Base-by-base conservation (phyloP, 2,888 invertebrate species). In the Eristalis tenax region DNA sequence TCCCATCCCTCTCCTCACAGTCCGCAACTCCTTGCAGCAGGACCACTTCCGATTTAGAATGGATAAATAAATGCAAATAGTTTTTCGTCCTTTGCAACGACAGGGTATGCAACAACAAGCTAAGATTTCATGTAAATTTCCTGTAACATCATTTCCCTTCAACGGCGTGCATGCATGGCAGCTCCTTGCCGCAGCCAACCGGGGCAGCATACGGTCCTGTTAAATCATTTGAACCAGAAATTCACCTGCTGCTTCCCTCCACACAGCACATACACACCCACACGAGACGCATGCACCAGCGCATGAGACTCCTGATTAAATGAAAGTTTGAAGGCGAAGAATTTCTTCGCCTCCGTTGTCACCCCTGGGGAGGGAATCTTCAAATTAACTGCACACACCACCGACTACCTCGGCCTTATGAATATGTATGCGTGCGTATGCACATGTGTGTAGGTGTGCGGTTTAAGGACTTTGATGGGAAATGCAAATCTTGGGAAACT, bases 401-500 rank as follows among this genome's bases (percentile, higher is more conserved):
- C n/a, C 59, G 13, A 43, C 70, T 63, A 77, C 35, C 57, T 73
- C 50, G 75, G 18, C 23, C 63, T 69, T 71, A 81, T 80, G 68
- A 73, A 85, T 81, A 81, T 81, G 76, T 64, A 85, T 76, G 18
- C 22, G 5, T 13, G 8, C 18, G 35, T 43, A 35, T 65, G 32
- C 35, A 65, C 38, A 38, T 28, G 22, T 35, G 13, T 57, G 13
- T 26, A 3, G 26, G 26, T 32, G 32, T 68, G 63, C 11, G 43
- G 71, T 59, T 75, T 65, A 61, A 65, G 40, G 75, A 79, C 70
- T 84, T 75, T 80, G 73, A 83, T 69, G 57, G 66, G 32, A 50
- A 81, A 85, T 85, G 85, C 81, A 85, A 85, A 81, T 81, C 85
- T 85, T 81, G 57, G 73, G 68, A 76, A 81, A 77, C 70, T 85